A percentile compares a stretch with the other conserved stretches of the same genome.
phyloP scores from a whole-genome alignment of 2,888 invertebrate genomes.

The Camponotus fellah region DNA sequence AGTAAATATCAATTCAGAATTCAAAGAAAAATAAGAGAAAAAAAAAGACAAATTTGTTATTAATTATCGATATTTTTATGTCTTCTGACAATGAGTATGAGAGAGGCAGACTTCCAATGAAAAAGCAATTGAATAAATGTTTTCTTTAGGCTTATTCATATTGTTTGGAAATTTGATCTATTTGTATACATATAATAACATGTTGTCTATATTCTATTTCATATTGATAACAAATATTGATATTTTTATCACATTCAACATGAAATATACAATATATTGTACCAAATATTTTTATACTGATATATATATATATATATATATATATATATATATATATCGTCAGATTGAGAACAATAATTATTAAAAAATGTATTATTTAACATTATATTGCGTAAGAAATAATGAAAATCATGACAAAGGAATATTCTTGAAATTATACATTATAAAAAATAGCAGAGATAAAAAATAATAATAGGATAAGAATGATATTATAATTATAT shows the following conservation, averaged over 20 bases:
- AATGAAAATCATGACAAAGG: background rate
- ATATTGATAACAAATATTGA: background rate
- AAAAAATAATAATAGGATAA: too few relatives aligned
- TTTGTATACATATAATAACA: background rate
- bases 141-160: background rate
- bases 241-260: background rate
- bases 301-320: too few relatives aligned
- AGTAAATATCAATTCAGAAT: background rate
- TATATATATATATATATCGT: too few relatives aligned
- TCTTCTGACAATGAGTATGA: background rate
- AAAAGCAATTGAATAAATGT: background rate
- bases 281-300: background rate
- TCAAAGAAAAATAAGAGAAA: background rate
- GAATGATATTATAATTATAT: background rate
- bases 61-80: background rate
- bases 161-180: background rate
- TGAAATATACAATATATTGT: too few relatives aligned
- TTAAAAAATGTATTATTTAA: slow-evolving; percentile 3
- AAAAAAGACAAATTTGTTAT: background rate
- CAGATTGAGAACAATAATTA: background rate
- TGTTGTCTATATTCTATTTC: background rate
- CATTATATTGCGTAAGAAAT: background rate
- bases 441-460: background rate
- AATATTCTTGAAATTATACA: background rate
- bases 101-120: background rate